A percentile compares a stretch with the other conserved stretches of the same genome.
These are phyloP conservation scores for Climacteris rufus DNA, from an alignment of 2,113 vertebrate species.

Conservation along the genomic window DNA sequence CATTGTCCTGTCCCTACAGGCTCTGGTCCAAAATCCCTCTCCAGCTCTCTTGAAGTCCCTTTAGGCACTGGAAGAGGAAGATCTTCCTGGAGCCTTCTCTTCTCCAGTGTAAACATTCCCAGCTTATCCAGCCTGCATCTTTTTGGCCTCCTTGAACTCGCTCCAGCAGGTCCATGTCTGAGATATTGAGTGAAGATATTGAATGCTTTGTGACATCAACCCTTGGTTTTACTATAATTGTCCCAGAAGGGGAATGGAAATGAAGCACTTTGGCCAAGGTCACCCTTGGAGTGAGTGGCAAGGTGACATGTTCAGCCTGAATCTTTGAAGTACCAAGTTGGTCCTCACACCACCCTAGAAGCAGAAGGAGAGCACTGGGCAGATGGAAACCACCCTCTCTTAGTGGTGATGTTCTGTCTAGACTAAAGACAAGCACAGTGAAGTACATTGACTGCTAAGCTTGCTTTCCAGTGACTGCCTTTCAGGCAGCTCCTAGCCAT, in stretches of 20 bases:
- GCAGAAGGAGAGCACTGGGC: not conserved
- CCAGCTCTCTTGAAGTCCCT: not conserved
- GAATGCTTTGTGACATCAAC: not conserved
- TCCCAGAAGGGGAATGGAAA: not conserved
- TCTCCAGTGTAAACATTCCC: not conserved
- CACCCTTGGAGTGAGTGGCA: not conserved
- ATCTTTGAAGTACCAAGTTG: not conserved
- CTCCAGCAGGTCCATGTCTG: not conserved
- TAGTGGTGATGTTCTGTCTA: not conserved
- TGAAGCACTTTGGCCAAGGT: not conserved
- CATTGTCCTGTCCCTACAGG: not conserved
- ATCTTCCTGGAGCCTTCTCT: not conserved
- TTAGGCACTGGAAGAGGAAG: not conserved
- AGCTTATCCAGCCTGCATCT: not conserved
- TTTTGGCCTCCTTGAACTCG: not conserved
- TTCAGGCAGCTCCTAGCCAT: not conserved
- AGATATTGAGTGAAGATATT: not conserved
- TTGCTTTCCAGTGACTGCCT: not conserved
- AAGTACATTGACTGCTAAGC: not conserved
- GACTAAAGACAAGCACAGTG: not conserved
- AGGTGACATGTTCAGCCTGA: not conserved
- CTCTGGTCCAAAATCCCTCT: not conserved
- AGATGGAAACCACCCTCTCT: not conserved
- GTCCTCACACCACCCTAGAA: not conserved
- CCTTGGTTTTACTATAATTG: not conserved